Base-by-base conservation (phyloP, 1,140 invertebrate genomes). In the Apis laboriosa region DNA sequence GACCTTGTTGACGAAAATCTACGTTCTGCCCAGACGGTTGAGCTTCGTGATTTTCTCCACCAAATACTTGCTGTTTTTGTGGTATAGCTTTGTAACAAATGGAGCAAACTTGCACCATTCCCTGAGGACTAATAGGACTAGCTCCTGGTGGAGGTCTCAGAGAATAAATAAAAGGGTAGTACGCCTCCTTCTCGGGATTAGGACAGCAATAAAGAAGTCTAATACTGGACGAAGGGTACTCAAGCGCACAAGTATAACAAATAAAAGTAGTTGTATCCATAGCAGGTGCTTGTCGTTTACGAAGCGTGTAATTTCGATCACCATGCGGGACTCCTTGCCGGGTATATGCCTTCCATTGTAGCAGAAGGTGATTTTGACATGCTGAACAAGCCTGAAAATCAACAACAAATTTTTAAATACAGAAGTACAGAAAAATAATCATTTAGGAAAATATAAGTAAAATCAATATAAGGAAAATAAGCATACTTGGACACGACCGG, bases 181-280 rank as follows among this genome's bases (percentile, higher is more conserved):
- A 98, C 43, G 97, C 96, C 92, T 98, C 97, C 77, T 96, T 95
- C 90, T 97, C 97, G 2, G 96, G 95, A 94, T 98, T 98, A 60
- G 96, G 95, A 91, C 96, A 97, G 92, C 97, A 97, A 92, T 97
- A 98, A n/a, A 98, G 94, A 73, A 98, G 93, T 89, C 97, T 94
- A 94, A 97, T 94, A 95, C 96, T 95, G 91, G 96, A 96, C 28
- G 96, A 97, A 80, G 96, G 96, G 91, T 97, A 96, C 91, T 97
- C 96, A 83, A 96, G 95, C 49, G 97, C 97, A 94, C 98, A 98
- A 68, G 97, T 97, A 92, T 98, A 98, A 94, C 98, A 98, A 53
- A 98, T 96, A 92, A 98, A 98, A 78, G 96, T 97, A 19, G 97
- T 96, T 4, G 95, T 95, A 88, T 97, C 96, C 49, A 96, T 92